These are phyloP conservation scores for Lepus europaeus DNA, from an alignment of 2,113 vertebrate genomes.

Conservation along the genomic window DNA sequence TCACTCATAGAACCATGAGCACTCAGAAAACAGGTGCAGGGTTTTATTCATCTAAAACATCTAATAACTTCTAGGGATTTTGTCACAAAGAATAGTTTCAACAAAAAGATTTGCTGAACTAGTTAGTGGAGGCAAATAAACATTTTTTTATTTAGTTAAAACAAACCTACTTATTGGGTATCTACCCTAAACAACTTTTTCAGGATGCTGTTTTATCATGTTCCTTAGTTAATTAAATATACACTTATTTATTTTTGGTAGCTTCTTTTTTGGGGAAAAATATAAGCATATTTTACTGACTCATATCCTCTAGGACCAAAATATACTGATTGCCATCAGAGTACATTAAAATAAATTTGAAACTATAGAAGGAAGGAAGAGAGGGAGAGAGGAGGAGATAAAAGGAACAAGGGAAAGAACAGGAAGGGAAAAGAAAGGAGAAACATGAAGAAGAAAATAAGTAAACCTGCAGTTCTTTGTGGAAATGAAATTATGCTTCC, in stretches of 20 bases:
- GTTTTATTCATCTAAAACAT: neutral
- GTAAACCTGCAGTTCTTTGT: neutral
- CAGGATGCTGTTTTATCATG: neutral
- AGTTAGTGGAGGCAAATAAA: neutral
- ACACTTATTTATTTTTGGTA: neutral
- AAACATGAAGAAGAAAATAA: neutral
- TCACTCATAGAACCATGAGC: neutral
- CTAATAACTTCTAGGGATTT: neutral
- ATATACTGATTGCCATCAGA: neutral
- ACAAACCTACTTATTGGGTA: neutral
- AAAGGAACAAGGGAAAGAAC: neutral
- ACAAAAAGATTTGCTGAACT: neutral
- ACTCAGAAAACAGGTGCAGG: neutral
- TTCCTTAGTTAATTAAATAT: neutral
- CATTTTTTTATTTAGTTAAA: neutral
- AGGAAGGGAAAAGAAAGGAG: neutral
- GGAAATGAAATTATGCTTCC: neutral
- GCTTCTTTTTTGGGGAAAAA: neutral
- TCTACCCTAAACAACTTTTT: neutral
- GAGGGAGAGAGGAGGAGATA: neutral
- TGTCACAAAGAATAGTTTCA: neutral
- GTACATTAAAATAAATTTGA: neutral
- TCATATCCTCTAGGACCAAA: neutral
- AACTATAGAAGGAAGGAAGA: neutral
- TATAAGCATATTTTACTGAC: neutral